Evolutionary conservation across 2,888 invertebrate genomes (phyloP), one percentile per base, ranked within the genome.

Genomic region (Cataglyphis cursor): DNA sequence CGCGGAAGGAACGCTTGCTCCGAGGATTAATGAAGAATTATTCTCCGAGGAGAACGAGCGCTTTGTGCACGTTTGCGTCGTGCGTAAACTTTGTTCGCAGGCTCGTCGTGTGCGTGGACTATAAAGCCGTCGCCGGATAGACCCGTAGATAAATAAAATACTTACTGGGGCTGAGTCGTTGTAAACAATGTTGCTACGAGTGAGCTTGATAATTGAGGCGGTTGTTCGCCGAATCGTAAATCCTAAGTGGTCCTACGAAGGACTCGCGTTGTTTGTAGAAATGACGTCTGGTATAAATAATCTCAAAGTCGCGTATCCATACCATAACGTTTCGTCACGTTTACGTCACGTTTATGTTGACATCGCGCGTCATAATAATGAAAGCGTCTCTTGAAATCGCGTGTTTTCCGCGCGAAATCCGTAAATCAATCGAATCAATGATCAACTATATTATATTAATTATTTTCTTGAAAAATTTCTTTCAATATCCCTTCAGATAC

Each of bases 131-230:
- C 84, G 74, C 81, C 66, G 83, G 81, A 86, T 87, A 88, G 88
- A 85, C 83, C 81, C 85, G 85, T 83, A 90, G 88, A 91, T 90
- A 91, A 89, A 91, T 89, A 83, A 91, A 89, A 91, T 89, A 83
- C 85, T 83, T 86, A 83, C 70, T n/a, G 83, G 85, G 85, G 41
- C 61, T 31, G 73, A 78, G 83, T 66, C 82, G 88, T 76, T 85
- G 86, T 92, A 92, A 92, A 91, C 91, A 92, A 92, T 88, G 87
- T 90, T 88, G 81, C 82, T 87, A 83, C 87, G 86, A 90, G 88
- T 84, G 87, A 88, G 84, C 88, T 85, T 85, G 88, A 87, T 91
- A 90, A 90, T 91, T 91, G 88, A 86, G 68, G 81, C 81, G 85
- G 80, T 66, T 85, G 75, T 70, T 62, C 57, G 51, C 51, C 38